Base-by-base conservation (phyloP, 2,888 invertebrate genomes). In the Automeris io region DNA sequence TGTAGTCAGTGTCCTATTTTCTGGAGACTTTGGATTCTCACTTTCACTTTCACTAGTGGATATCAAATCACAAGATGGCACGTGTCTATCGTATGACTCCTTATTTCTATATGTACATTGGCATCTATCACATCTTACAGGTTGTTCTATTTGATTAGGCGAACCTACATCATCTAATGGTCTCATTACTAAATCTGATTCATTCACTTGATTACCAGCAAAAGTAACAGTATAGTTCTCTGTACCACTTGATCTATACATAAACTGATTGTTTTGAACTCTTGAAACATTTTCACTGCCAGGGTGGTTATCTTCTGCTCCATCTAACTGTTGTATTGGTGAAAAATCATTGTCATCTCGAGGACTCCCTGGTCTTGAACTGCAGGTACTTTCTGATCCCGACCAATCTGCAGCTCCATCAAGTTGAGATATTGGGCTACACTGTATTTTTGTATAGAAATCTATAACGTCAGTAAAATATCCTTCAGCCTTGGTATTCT, bases 71-170 rank as follows among this genome's bases (percentile, higher is more conserved):
- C 95, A 95, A 16, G 89, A 90, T 5, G 90, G 88, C 43, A 95
- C 79, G 65, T 95, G 95, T 31, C 94, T 88, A 56, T 94, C 92
- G 60, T 92, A 95, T 37, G 95, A 95, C 42, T 92, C 92, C 46
- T 91, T 91, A 34, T 94, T 95, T 56, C 95, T 88, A 61, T 95
- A 95, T 2, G 95, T 95, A 61, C 96, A 93, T 57, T 94, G 94
- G 64, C 97, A 97, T 46, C 94, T 90, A 52, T 93, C 91, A 72
- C 97, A 97, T 57, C 94, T 93, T 1, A 96, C 95, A 5, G 94
- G 93, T 54, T 92, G 90, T 53, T 93, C 92, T 25, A 88, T 86
- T 37, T 88, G 85, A 33, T 87, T 87, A 23, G 82, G 61, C 31
- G 68, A 62, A 1, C 61, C 63, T 18, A 74, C 61, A 36, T 87